phyloP scores from a whole-genome alignment of 2,797 vertebrate genomes.

The Sebastes reedi region DNA sequence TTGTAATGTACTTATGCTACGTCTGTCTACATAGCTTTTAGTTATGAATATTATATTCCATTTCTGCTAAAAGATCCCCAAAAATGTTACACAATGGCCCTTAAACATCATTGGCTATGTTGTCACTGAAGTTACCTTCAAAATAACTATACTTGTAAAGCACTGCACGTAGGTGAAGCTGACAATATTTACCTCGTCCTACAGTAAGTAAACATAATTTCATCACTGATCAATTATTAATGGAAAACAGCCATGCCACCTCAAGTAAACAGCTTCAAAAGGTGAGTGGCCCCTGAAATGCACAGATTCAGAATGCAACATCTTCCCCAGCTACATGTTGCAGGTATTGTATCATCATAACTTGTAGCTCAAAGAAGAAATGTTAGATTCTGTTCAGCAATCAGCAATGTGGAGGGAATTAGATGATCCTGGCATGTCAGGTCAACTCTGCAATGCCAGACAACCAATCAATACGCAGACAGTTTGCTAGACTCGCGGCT shows the following conservation, averaged over 20 bases:
- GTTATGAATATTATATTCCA: too few species aligned
- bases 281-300: neutral
- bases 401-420: constrained; percentile 44
- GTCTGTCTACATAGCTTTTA: neutral
- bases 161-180: neutral
- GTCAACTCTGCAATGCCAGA: constrained; percentile 58
- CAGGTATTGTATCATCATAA: constrained; percentile 16
- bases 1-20: neutral
- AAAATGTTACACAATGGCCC: too few species aligned
- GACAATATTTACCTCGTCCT: neutral
- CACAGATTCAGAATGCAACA: neutral
- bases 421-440: constrained; percentile 53
- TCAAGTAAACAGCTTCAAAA: constrained; percentile 25
- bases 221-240: constrained; percentile 26
- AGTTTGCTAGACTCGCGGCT: constrained; percentile 66
- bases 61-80: too few species aligned
- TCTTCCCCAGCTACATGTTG: neutral
- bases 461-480: constrained; percentile 77
- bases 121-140: neutral
- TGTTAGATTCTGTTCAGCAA: constrained; percentile 32
- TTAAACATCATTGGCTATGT: neutral
- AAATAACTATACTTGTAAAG: neutral
- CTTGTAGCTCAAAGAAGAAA: constrained; percentile 2
- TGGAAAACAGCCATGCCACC: neutral
- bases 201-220: constrained; percentile 15